A percentile compares a stretch with the other conserved stretches of the same genome.
Evolutionary conservation across 2,113 vertebrate species (phyloP).

Genomic region (Edolisoma coerulescens): DNA sequence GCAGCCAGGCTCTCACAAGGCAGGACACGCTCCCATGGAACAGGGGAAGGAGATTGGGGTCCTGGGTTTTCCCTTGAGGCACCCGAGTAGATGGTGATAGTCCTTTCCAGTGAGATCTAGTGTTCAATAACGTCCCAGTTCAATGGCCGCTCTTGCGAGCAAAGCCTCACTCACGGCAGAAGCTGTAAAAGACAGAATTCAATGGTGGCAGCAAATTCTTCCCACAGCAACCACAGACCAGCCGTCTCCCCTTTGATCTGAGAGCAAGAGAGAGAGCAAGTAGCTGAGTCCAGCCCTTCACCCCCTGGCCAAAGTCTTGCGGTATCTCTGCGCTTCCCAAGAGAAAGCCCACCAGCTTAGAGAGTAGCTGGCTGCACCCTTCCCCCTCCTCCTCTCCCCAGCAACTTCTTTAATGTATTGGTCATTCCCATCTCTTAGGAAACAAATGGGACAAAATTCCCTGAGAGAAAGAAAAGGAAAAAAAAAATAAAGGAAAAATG

Average conservation of each 20-base stretch:
- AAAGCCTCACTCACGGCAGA: not conserved
- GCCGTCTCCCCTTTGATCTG: not conserved
- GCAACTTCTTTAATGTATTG: not conserved
- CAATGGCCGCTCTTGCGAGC: not conserved
- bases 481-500: not conserved
- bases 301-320: not conserved
- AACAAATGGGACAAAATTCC: not conserved
- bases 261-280: not conserved
- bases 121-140: not conserved
- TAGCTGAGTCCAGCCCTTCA: not conserved
- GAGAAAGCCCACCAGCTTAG: not conserved
- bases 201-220: not conserved
- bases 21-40: not conserved
- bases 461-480: not conserved
- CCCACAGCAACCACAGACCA: not conserved
- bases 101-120: not conserved
- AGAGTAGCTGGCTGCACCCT: not conserved
- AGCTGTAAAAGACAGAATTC: not conserved
- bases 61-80: not conserved
- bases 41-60: not conserved
- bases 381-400: not conserved
- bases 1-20: not conserved
- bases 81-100: not conserved
- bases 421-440: not conserved
- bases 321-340: not conserved